Evolutionary conservation across 2,113 vertebrate species (phyloP).

Genomic region (Phalacrocorax aristotelis): DNA sequence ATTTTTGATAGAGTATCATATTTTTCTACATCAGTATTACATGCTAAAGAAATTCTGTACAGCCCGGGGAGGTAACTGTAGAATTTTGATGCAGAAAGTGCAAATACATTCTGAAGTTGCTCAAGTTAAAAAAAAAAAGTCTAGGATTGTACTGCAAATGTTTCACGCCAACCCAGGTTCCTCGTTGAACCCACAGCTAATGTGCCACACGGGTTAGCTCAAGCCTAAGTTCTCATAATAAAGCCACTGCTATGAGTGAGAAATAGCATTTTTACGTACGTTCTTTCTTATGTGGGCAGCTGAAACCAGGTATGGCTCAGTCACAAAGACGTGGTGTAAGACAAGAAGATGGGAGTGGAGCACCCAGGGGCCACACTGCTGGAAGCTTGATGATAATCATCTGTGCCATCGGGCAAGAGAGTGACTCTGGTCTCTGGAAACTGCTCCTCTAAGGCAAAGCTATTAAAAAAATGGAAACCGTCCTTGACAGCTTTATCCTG

Average conservation of each 20-base stretch:
- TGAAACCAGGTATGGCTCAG: background rate
- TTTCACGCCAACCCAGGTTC: background rate
- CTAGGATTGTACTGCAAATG: background rate
- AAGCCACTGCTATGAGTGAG: background rate
- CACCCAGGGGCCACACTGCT: accelerated
- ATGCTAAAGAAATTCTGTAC: background rate
- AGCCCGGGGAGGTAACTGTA: background rate
- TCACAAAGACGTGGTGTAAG: accelerated
- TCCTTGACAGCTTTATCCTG: accelerated
- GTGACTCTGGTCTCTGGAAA: background rate
- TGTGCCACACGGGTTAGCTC: background rate
- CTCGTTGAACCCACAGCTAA: background rate
- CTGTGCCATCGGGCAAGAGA: background rate
- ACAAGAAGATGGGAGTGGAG: background rate
- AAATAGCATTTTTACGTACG: background rate
- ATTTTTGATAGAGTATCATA: background rate
- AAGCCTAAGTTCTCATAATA: background rate
- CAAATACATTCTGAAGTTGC: background rate
- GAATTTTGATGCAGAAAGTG: background rate
- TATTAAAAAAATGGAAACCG: background rate
- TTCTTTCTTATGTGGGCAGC: background rate
- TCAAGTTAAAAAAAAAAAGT: background rate
- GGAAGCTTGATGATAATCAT: background rate
- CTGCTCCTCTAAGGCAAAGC: accelerated
- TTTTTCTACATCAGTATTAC: background rate